phyloP scores from a whole-genome alignment of 2,888 invertebrate genomes.

The Melieria picta region DNA sequence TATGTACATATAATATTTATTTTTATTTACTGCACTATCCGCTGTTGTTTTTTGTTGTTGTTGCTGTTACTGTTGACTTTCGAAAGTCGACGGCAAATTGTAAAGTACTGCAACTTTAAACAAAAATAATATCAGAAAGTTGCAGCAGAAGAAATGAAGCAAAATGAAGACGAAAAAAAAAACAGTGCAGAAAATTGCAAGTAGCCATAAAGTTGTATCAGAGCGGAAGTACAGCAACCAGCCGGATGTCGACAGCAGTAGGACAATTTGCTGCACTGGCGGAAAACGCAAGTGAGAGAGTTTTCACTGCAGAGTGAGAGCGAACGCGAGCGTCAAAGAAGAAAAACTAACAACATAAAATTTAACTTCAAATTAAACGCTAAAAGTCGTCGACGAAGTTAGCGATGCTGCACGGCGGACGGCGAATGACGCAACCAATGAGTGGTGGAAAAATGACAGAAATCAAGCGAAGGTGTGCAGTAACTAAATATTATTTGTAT shows the following conservation, averaged over 20 bases:
- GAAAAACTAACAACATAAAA: constrained; percentile 35
- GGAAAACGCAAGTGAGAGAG: constrained; percentile 23
- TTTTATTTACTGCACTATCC: no score
- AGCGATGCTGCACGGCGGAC: constrained; percentile 12
- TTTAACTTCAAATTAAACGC: constrained; percentile 42
- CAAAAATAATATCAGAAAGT: constrained; percentile 7
- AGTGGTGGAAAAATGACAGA: neutral
- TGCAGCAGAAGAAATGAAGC: neutral
- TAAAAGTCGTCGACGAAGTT: constrained; percentile 29
- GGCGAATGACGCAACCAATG: neutral
- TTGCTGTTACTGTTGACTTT: no score
- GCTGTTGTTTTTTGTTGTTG: neutral
- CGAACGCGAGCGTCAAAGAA: constrained; percentile 6
- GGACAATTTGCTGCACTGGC: constrained; percentile 6
- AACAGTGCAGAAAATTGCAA: constrained; percentile 17
- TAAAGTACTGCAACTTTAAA: constrained; percentile 30
- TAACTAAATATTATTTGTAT: no score
- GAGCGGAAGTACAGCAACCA: neutral
- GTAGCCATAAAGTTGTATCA: constrained; percentile 27
- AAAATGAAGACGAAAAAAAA: neutral
- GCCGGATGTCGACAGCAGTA: neutral
- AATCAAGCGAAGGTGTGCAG: no score
- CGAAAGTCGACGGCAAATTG: neutral
- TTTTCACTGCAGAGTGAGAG: constrained; percentile 7
- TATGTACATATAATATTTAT: no score